Evolutionary conservation across 2,888 invertebrate species (phyloP).

Genomic region (Cetonia aurata): DNA sequence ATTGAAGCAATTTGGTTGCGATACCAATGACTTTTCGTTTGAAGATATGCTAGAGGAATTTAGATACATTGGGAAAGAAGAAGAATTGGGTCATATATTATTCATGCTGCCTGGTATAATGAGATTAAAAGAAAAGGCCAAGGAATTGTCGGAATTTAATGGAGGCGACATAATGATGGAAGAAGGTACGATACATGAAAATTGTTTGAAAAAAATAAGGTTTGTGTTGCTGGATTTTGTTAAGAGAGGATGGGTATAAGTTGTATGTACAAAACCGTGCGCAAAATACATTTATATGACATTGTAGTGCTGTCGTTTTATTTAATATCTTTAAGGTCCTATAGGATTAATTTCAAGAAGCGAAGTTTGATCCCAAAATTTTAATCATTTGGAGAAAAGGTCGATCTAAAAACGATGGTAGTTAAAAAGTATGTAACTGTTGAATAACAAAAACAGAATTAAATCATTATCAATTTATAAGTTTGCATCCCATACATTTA

Average conservation of each 20-base stretch:
- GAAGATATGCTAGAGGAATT: slow-evolving; percentile 63
- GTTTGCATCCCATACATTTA: no score
- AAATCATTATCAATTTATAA: no score
- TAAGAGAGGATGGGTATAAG: slow-evolving; percentile 39
- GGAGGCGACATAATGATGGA: slow-evolving; percentile 52
- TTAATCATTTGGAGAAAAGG: no score
- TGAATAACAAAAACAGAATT: no score
- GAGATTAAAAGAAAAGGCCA: slow-evolving; percentile 59
- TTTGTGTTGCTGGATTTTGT: slow-evolving; percentile 40
- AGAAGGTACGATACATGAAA: slow-evolving; percentile 10
- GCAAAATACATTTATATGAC: no score
- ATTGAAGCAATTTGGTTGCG: slow-evolving; percentile 58
- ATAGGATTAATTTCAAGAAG: no score
- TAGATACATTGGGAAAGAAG: slow-evolving; percentile 57
- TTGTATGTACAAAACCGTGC: no score
- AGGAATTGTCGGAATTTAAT: slow-evolving; percentile 63
- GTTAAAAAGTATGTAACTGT: no score
- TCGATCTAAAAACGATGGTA: no score
- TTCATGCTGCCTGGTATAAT: slow-evolving; percentile 65
- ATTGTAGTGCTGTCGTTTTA: no score
- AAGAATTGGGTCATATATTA: slow-evolving; percentile 64
- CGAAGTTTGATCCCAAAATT: no score
- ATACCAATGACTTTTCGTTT: slow-evolving; percentile 61
- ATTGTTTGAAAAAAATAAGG: slow-evolving; percentile 18
- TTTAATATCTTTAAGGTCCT: no score